phyloP scores from a whole-genome alignment of 2,113 vertebrate genomes.

The Syrrhaptes paradoxus region DNA sequence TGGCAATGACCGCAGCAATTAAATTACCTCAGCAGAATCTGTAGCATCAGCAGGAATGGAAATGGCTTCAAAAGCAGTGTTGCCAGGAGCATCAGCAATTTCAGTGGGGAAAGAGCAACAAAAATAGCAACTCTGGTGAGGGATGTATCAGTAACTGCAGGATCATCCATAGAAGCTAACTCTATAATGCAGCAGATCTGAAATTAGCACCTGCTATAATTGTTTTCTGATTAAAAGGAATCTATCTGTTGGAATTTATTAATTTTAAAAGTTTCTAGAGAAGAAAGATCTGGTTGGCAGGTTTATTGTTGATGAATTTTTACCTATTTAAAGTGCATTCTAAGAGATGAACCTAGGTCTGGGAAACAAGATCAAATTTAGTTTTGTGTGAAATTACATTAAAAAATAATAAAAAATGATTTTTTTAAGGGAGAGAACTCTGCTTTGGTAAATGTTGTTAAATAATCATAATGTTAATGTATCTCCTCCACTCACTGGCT shows the following conservation, averaged over 20 bases:
- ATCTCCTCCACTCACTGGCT: not conserved
- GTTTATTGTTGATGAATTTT: not conserved
- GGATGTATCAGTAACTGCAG: not conserved
- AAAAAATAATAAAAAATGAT: not conserved
- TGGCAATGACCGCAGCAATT: not conserved
- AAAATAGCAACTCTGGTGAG: not conserved
- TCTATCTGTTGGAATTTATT: not conserved
- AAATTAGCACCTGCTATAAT: not conserved
- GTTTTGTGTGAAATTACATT: not conserved
- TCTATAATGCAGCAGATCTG: not conserved
- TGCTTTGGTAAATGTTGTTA: not conserved
- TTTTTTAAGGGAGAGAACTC: not conserved
- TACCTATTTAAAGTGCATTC: not conserved
- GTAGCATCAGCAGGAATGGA: not conserved
- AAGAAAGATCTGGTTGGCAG: not conserved
- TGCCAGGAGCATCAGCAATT: not conserved
- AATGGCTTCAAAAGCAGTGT: not conserved
- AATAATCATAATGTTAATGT: not conserved
- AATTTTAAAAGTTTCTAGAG: not conserved
- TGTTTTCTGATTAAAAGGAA: not conserved
- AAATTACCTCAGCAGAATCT: not conserved
- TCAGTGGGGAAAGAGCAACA: not conserved
- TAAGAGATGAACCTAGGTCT: not conserved
- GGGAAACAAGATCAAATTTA: not conserved
- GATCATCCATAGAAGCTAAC: not conserved